Conservation (phyloP, 2,797 vertebrate genomes). For the Characodon lateralis region DNA sequence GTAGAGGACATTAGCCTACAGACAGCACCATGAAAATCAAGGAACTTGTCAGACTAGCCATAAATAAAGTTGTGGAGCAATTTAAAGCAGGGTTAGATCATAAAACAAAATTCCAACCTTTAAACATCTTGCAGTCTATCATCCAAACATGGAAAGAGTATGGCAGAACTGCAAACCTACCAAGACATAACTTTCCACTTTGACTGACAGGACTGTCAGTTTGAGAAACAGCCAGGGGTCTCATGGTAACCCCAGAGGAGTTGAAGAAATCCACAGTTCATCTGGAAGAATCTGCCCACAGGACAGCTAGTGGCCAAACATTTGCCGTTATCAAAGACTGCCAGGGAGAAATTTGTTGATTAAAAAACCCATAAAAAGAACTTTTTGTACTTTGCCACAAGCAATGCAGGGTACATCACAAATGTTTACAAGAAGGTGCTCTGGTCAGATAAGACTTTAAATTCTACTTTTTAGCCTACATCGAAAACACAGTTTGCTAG, state of each 20-base stretch:
- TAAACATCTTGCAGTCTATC: not conserved
- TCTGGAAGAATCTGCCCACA: not conserved
- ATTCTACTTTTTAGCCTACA: not conserved
- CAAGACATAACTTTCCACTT: not conserved
- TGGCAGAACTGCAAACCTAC: not conserved
- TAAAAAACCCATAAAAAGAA: not conserved
- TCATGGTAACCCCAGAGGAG: not conserved
- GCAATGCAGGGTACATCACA: not conserved
- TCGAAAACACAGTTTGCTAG: not conserved
- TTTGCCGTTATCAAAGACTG: not conserved
- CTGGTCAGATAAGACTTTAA: too few relatives aligned
- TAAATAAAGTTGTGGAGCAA: too few relatives aligned
- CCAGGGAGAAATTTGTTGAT: not conserved
- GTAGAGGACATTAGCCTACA: too few relatives aligned
- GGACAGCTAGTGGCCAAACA: not conserved
- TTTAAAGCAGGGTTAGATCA: not conserved
- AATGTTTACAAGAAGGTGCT: too few relatives aligned
- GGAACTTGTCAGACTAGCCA: too few relatives aligned
- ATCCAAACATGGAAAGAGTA: not conserved
- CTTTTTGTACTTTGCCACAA: not conserved
- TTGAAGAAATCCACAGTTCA: not conserved
- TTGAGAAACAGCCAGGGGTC: too few relatives aligned
- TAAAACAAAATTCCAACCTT: not conserved
- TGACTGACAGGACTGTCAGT: not conserved
- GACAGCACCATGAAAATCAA: too few relatives aligned